Conservation (phyloP, 2,113 vertebrate species). For the Pelmatolapia mariae region DNA sequence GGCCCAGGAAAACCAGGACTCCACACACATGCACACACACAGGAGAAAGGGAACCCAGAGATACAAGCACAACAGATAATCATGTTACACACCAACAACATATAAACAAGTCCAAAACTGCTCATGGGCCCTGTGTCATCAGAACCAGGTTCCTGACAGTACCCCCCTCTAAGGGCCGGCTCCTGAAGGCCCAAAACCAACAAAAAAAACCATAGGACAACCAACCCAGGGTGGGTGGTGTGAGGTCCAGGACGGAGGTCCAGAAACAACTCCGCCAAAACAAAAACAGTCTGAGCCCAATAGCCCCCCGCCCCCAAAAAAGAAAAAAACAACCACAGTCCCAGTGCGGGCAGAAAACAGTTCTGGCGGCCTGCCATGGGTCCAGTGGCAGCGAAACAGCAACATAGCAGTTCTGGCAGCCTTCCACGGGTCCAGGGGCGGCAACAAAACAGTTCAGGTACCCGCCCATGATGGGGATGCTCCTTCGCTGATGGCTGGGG, state of each 20-base stretch:
- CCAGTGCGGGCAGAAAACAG: neutral
- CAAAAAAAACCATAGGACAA: neutral
- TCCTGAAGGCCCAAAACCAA: neutral
- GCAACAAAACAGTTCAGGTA: neutral
- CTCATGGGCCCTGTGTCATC: neutral
- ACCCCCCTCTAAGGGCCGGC: neutral
- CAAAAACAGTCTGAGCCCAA: too few species aligned
- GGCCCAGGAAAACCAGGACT: neutral
- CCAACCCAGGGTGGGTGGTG: neutral
- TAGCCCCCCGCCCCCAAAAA: too few species aligned
- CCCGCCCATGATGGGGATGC: neutral
- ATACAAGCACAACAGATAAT: neutral
- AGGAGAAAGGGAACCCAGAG: neutral
- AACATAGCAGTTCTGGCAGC: neutral
- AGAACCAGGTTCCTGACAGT: neutral
- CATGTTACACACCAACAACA: neutral
- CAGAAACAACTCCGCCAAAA: neutral
- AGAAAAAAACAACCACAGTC: too few species aligned
- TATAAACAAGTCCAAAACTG: neutral
- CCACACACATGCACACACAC: neutral
- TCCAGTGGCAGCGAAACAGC: neutral
- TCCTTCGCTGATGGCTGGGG: neutral
- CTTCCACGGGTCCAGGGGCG: neutral
- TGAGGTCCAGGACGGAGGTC: neutral
- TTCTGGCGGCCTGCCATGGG: neutral